Evolutionary conservation across 35 echinoderm and acorn worm species (phyloP).

Genomic region (Patiria miniata): DNA sequence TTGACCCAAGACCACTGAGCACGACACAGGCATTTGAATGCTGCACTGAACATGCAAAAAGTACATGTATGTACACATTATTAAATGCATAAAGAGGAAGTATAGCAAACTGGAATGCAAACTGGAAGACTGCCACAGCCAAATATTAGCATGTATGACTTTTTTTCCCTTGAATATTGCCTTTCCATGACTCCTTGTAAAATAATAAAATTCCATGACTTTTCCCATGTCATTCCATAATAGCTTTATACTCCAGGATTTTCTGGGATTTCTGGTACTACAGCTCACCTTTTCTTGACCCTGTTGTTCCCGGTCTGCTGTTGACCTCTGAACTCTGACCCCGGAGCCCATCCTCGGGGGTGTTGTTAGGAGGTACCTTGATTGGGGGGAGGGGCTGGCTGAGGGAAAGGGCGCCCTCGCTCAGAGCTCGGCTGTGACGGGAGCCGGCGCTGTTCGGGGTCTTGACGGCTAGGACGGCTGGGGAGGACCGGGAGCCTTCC

Average conservation of each 20-base stretch:
- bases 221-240: no score
- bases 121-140: no score
- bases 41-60: no score
- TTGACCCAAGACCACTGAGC: no score
- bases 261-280: not conserved
- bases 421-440: slow-evolving; percentile 63
- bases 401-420: slow-evolving; percentile 58
- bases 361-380: slow-evolving; percentile 80
- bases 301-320: slow-evolving; percentile 19
- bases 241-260: not conserved
- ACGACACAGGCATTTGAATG: no score
- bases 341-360: not conserved
- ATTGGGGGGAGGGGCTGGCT: slow-evolving; percentile 92
- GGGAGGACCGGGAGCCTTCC: not conserved
- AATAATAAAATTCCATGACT: no score
- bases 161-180: no score
- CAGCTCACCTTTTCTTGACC: not conserved
- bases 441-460: slow-evolving; percentile 45
- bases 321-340: slow-evolving; percentile 26
- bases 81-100: no score
- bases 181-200: no score
- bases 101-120: no score
- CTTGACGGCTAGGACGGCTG: slow-evolving; percentile 1
- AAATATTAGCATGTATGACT: no score
- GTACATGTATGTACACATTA: no score